A percentile compares a stretch with the other conserved stretches of the same genome.
Evolutionary conservation across 35 echinoderm and acorn worm genomes (phyloP).

Genomic region (Strongylocentrotus purpuratus): DNA sequence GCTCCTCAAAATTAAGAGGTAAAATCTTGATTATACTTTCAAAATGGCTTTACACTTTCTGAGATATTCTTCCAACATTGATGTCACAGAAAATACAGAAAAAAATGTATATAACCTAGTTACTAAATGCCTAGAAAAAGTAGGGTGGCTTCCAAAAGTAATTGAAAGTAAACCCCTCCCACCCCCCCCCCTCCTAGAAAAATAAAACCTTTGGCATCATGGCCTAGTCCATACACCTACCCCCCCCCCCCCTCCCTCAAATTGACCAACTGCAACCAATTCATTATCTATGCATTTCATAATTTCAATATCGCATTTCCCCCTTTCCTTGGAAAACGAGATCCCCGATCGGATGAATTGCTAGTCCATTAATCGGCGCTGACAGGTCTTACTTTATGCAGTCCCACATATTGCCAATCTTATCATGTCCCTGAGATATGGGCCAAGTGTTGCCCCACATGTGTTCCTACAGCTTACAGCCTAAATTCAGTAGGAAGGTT

Average conservation of each 20-base stretch:
- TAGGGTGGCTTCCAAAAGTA: no score
- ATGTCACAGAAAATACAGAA: no score
- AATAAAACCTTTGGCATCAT: not conserved
- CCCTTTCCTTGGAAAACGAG: not conserved
- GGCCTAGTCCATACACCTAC: not conserved
- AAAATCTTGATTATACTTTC: no score
- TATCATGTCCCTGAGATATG: not conserved
- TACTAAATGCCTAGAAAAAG: no score
- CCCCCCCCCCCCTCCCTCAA: not conserved
- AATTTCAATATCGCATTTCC: not conserved
- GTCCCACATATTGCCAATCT: slow-evolving; percentile 1
- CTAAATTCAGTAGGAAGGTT: not conserved
- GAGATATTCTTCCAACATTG: no score
- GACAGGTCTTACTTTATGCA: not conserved
- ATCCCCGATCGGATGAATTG: not conserved
- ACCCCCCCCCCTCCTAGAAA: not conserved
- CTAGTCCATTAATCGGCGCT: not conserved
- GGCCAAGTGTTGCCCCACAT: slow-evolving; percentile 7
- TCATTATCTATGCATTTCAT: not conserved
- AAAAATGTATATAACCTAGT: no score
- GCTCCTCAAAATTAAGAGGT: no score
- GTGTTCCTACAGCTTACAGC: not conserved
- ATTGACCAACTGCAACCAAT: not conserved
- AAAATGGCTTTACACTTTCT: no score
- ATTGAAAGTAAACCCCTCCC: not conserved